Conservation (phyloP, 2,888 invertebrate species). For the Hyles lineata region DNA sequence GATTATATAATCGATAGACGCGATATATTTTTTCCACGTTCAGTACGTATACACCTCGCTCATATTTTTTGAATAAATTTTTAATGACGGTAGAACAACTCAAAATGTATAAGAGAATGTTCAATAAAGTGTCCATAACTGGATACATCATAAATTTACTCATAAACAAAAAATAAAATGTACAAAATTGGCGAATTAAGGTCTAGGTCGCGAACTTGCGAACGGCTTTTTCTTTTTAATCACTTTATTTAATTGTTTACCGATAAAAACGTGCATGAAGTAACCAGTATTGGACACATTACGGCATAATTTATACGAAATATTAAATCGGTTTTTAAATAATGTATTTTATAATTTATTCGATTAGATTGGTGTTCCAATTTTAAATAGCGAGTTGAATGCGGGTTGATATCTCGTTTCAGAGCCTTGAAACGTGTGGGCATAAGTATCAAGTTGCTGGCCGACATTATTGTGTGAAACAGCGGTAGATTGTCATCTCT, state of each 20-base stretch:
- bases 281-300: neutral
- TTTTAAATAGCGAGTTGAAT: no score
- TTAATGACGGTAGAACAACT: neutral
- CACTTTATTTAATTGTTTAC: conserved; percentile 10
- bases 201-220: conserved; percentile 14
- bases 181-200: conserved; percentile 9
- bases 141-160: neutral
- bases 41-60: neutral
- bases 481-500: no score
- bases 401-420: no score
- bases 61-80: neutral
- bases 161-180: conserved; percentile 6
- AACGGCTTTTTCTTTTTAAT: conserved; percentile 9
- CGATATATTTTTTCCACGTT: no score
- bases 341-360: no score
- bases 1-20: no score
- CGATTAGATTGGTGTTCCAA: no score
- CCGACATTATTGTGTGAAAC: no score
- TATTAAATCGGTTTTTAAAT: no score
- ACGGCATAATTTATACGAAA: neutral
- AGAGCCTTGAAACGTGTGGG: no score
- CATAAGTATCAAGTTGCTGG: no score
- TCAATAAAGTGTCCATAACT: conserved; percentile 5
- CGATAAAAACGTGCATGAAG: neutral
- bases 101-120: neutral